Percentiles rank a stretch among this genome's conserved stretches.
phyloP scores from a whole-genome alignment of 1,140 invertebrate genomes.

The Lepidostoma basale region DNA sequence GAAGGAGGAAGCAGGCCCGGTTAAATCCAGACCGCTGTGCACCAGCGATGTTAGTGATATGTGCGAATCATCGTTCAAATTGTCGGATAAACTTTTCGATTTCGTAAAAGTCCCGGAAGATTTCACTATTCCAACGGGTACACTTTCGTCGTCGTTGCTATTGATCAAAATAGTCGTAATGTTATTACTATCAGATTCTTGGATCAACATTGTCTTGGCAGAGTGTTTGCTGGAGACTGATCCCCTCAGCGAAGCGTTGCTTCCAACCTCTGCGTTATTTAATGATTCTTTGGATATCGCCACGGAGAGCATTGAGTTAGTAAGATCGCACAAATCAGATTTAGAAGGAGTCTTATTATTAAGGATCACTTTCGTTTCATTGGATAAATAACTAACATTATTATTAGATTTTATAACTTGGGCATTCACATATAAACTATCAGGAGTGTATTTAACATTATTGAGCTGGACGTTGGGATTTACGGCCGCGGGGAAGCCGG shows the following conservation, averaged over 20 bases:
- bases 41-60: slow-evolving; percentile 39
- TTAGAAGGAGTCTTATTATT: slow-evolving; percentile 31
- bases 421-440: slow-evolving; percentile 57
- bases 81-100: slow-evolving; percentile 32
- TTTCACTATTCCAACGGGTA: slow-evolving; percentile 26
- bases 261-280: slow-evolving; percentile 21
- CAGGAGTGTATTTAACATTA: slow-evolving; percentile 47
- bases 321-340: slow-evolving; percentile 37
- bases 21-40: slow-evolving; percentile 48
- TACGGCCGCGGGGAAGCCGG: slow-evolving; percentile 25
- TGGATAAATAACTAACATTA: slow-evolving; percentile 24
- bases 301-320: slow-evolving; percentile 37
- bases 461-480: slow-evolving; percentile 39
- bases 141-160: slow-evolving; percentile 46
- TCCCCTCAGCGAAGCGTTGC: slow-evolving; percentile 38
- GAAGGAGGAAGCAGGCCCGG: slow-evolving; percentile 50
- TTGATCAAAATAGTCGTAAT: slow-evolving; percentile 54
- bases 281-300: slow-evolving; percentile 37
- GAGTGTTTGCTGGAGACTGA: slow-evolving; percentile 27
- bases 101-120: slow-evolving; percentile 30
- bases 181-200: slow-evolving; percentile 50
- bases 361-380: slow-evolving; percentile 37
- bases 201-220: slow-evolving; percentile 18
- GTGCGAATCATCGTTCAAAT: slow-evolving; percentile 44
- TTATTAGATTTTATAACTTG: slow-evolving; percentile 53